phyloP scores from a whole-genome alignment of 2,888 invertebrate species.

The Homarus gammarus region DNA sequence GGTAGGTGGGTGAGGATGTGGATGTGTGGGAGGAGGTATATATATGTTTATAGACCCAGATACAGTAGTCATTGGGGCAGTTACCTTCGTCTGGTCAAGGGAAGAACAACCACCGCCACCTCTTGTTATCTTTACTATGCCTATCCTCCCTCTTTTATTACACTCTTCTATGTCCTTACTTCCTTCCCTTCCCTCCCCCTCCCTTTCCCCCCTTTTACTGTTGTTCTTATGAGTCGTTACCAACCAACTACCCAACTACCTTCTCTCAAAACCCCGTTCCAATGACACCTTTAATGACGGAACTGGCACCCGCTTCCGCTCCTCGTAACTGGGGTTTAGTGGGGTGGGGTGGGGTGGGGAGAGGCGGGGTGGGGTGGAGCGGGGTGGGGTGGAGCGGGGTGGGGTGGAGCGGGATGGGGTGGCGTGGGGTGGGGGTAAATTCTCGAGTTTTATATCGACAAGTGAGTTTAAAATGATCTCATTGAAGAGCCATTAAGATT shows the following conservation, averaged over 20 bases:
- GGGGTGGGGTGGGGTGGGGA: too few relatives aligned
- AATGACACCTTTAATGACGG: conserved; percentile 2
- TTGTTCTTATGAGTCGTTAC: conserved; percentile 26
- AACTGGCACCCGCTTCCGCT: not conserved
- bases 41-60: not conserved
- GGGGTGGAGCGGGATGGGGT: too few relatives aligned
- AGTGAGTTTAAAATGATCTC: not conserved
- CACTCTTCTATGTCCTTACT: not conserved
- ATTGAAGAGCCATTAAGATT: not conserved
- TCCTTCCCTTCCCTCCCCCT: conserved; percentile 26
- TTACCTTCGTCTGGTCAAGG: not conserved
- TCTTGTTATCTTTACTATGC: not conserved
- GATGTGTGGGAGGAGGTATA: not conserved
- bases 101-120: not conserved
- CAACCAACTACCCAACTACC: not conserved
- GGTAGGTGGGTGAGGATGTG: not conserved
- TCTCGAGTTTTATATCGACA: not conserved
- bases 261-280: not conserved
- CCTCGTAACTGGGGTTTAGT: not conserved
- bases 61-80: conserved; percentile 3
- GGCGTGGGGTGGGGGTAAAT: too few relatives aligned
- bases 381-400: too few relatives aligned
- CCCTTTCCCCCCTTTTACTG: conserved; percentile 14
- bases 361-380: too few relatives aligned
- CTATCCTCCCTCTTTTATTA: not conserved